Evolutionary conservation across 2,113 vertebrate genomes (phyloP), one percentile per base, ranked within the genome.

Genomic region (Sitta europaea): DNA sequence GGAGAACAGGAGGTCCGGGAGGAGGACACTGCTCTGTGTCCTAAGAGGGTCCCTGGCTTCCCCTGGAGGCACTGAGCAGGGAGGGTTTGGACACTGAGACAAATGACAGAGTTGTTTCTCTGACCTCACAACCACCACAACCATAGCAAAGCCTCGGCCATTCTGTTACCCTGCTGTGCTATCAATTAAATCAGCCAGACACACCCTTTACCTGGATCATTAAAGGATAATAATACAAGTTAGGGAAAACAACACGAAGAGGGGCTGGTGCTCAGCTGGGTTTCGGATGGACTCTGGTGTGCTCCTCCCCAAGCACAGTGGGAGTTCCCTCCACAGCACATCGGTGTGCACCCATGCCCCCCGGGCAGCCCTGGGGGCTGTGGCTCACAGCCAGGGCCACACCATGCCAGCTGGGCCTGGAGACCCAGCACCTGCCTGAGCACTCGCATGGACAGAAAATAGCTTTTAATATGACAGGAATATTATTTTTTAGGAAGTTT

Each of bases 271-370:
- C 6, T 51, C 50, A 15, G 50, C 33, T 43, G 70, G 50, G 35
- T 53, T 24, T 9, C 14, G 43, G 33, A 42, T 6, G 15, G 53
- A 17, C 50, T 12, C 63, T 14, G 0, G 0, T 2, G 29, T 20
- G 68, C 82, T 58, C 35, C 4, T 3, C 3, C 0, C 29, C 3
- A 4, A 43, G 75, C 38, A 25, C n/a, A 23, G 31, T 0, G 17
- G 35, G 33, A 40, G 50, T 21, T 50, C 70, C 45, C 42, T 65
- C 40, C 61, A 2, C 0, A 6, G 67, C 66, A 65, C 36, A 23
- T 19, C 36, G 9, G 2, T 0, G 3, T 2, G 14, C 43, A 14
- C 8, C 73, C n/a, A 7, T 12, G 14, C 31, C 42, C 21, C 22
- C 0, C 0, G 53, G 53, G 12, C 58, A 62, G 63, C 65, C 58